phyloP scores from a whole-genome alignment of 2,888 invertebrate species.

The Orchesellides sinensis region DNA sequence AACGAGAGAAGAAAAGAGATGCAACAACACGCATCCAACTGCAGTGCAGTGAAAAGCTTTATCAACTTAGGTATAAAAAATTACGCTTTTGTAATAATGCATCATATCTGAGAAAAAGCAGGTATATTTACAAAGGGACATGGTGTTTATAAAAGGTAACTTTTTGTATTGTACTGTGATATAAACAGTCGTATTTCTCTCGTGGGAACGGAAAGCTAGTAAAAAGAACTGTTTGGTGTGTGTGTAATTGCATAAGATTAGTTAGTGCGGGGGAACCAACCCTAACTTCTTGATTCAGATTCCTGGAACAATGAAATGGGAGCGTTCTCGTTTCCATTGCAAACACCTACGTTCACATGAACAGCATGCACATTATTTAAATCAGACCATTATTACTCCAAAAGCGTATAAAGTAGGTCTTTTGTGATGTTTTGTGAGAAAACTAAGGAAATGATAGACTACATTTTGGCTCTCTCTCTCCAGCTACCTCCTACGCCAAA shows the following conservation, averaged over 20 bases:
- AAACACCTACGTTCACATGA: background rate
- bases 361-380: background rate
- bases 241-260: slow-evolving; percentile 36
- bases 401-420: too few relatives aligned
- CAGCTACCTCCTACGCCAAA: slow-evolving; percentile 2
- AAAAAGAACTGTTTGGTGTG: background rate
- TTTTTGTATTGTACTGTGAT: too few relatives aligned
- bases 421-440: background rate
- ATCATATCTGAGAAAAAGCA: too few relatives aligned
- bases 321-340: background rate
- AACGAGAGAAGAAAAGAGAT: too few relatives aligned
- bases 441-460: background rate
- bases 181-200: too few relatives aligned
- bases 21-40: too few relatives aligned
- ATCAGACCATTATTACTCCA: too few relatives aligned
- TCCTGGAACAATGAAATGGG: slow-evolving; percentile 31
- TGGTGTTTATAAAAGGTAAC: too few relatives aligned
- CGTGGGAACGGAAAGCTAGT: slow-evolving; percentile 35
- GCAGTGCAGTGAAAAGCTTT: too few relatives aligned
- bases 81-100: too few relatives aligned
- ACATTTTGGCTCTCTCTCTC: background rate
- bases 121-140: too few relatives aligned
- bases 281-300: background rate
- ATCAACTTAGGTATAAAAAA: too few relatives aligned
- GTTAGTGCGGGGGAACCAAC: slow-evolving; percentile 8